Percentiles rank a stretch among this genome's conserved stretches.
Evolutionary conservation across 2,113 vertebrate species (phyloP).

Genomic region (Megaceryle maxima): DNA sequence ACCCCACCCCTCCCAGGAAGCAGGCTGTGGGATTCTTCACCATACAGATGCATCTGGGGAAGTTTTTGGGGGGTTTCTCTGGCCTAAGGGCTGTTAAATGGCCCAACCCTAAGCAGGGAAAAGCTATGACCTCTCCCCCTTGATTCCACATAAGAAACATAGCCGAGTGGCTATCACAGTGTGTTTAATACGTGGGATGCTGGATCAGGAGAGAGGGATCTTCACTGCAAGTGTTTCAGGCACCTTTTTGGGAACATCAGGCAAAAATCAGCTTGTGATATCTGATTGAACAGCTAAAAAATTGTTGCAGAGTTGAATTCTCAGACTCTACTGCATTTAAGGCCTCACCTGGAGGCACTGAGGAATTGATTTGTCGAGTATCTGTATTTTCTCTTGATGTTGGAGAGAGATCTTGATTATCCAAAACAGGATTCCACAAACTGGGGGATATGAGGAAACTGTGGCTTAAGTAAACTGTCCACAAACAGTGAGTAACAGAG

Average conservation of each 20-base stretch:
- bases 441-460: neutral
- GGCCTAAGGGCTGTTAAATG: neutral
- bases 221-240: neutral
- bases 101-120: neutral
- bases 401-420: neutral
- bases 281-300: neutral
- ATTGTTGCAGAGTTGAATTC: neutral
- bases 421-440: neutral
- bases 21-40: neutral
- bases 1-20: neutral
- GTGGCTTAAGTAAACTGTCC: neutral
- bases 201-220: neutral
- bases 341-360: neutral
- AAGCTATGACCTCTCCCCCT: neutral
- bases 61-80: neutral
- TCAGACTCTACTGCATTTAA: neutral
- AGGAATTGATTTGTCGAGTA: neutral
- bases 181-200: neutral
- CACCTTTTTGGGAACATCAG: neutral
- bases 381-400: neutral
- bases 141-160: rapidly evolving
- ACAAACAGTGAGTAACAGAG: neutral
- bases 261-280: neutral
- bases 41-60: neutral
- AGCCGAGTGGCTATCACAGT: neutral